phyloP scores from a whole-genome alignment of 2,797 vertebrate genomes.

The Euthynnus affinis region DNA sequence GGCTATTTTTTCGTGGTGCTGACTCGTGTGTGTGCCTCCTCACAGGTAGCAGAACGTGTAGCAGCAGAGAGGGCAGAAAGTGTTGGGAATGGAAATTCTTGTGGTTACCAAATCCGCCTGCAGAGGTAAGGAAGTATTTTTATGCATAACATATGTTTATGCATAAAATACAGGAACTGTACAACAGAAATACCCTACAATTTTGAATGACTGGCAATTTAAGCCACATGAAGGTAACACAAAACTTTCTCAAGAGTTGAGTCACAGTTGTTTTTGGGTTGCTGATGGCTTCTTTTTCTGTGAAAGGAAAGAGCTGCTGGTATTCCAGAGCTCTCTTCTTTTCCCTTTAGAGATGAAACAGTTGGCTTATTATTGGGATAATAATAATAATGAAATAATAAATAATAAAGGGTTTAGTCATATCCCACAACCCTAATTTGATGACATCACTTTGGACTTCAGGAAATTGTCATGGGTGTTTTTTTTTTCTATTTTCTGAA shows the following conservation, averaged over 20 bases:
- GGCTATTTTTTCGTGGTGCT: background rate
- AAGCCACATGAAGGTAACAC: background rate
- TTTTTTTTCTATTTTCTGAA: too few relatives aligned
- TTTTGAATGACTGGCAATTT: background rate
- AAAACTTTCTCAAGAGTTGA: background rate
- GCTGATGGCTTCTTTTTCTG: background rate
- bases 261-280: background rate
- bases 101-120: constrained; percentile 97
- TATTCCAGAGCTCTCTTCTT: background rate
- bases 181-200: background rate
- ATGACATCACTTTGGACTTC: too few relatives aligned
- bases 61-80: constrained; percentile 93
- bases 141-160: constrained; percentile 10
- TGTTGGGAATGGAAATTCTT: constrained; percentile 93
- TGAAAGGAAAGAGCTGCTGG: background rate
- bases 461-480: too few relatives aligned
- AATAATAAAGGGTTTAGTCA: too few relatives aligned
- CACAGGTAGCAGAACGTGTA: constrained; percentile 96
- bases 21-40: constrained; percentile 19
- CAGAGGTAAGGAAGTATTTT: constrained; percentile 88
- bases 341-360: background rate
- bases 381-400: too few relatives aligned
- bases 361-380: too few relatives aligned
- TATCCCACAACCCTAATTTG: too few relatives aligned
- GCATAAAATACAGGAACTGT: constrained; percentile 6